A percentile compares a stretch with the other conserved stretches of the same genome.
Evolutionary conservation across 2,888 invertebrate species (phyloP).

Genomic region (Oligia fasciuncula): DNA sequence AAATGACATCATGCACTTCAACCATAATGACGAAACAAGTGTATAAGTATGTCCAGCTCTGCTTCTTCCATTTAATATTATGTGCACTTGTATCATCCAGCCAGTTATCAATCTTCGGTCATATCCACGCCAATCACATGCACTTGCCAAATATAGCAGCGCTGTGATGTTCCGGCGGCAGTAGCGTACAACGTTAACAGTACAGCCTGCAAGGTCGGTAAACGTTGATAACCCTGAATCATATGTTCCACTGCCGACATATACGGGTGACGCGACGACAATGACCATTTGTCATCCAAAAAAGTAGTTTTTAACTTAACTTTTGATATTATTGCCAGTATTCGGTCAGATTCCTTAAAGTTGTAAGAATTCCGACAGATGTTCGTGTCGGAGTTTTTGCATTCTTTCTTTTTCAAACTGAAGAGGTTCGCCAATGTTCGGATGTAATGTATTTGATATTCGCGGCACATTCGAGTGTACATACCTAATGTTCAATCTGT

Average conservation of each 20-base stretch:
- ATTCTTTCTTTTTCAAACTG: slow-evolving; percentile 13
- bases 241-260: slow-evolving; percentile 41
- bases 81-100: slow-evolving; percentile 15
- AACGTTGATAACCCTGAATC: slow-evolving; percentile 66
- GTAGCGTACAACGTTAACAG: slow-evolving; percentile 56
- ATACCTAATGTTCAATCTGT: not conserved
- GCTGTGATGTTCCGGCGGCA: slow-evolving; percentile 54
- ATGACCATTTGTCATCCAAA: slow-evolving; percentile 44
- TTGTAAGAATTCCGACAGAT: slow-evolving; percentile 18
- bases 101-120: slow-evolving; percentile 32
- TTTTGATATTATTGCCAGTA: slow-evolving; percentile 2
- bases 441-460: slow-evolving; percentile 7
- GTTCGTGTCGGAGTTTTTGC: slow-evolving; percentile 5
- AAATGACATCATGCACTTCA: slow-evolving; percentile 50
- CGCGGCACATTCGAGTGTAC: not conserved
- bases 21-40: slow-evolving; percentile 31
- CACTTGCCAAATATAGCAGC: slow-evolving; percentile 58
- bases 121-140: slow-evolving; percentile 5
- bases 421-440: not conserved
- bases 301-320: slow-evolving; percentile 17
- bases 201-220: slow-evolving; percentile 62
- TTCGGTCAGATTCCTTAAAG: slow-evolving; percentile 6
- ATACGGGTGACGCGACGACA: slow-evolving; percentile 44
- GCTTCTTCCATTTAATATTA: slow-evolving; percentile 22
- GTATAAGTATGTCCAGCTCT: slow-evolving; percentile 22